Percentiles rank a stretch among this genome's conserved stretches.
These are phyloP conservation scores for Augochlora pura DNA, from an alignment of 1,140 invertebrate species.

Conservation along the genomic window DNA sequence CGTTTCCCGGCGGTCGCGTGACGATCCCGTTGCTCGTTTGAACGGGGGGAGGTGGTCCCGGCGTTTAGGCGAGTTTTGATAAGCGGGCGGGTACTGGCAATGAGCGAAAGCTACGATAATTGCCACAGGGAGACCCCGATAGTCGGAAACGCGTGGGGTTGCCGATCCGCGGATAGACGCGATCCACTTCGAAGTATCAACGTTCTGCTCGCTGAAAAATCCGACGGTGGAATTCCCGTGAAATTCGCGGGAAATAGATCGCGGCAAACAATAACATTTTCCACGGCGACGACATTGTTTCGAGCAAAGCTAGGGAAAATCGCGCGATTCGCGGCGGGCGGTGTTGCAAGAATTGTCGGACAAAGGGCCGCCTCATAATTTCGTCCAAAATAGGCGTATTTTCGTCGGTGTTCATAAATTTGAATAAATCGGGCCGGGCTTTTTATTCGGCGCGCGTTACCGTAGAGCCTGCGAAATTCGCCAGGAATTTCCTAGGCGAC, in stretches of 20 bases:
- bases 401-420: slow-evolving; percentile 8
- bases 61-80: slow-evolving; percentile 67
- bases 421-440: neutral
- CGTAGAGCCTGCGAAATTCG: slow-evolving; percentile 2
- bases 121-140: slow-evolving; percentile 17
- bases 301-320: too few species aligned
- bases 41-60: slow-evolving; percentile 60
- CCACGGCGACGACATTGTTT: too few species aligned
- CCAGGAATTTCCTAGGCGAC: neutral
- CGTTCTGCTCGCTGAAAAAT: too few species aligned
- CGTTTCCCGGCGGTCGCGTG: slow-evolving; percentile 61
- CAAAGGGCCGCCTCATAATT: too few species aligned
- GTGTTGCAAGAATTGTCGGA: neutral
- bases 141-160: neutral
- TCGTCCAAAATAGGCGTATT: neutral
- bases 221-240: too few species aligned
- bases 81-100: slow-evolving; percentile 50
- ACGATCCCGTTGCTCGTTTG: slow-evolving; percentile 61
- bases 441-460: neutral
- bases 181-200: neutral
- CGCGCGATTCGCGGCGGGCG: neutral
- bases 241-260: too few species aligned
- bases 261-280: too few species aligned
- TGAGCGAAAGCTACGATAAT: slow-evolving; percentile 54
- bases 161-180: neutral